Conservation (phyloP, 2,888 invertebrate genomes). For the Drosophila ustulata region DNA sequence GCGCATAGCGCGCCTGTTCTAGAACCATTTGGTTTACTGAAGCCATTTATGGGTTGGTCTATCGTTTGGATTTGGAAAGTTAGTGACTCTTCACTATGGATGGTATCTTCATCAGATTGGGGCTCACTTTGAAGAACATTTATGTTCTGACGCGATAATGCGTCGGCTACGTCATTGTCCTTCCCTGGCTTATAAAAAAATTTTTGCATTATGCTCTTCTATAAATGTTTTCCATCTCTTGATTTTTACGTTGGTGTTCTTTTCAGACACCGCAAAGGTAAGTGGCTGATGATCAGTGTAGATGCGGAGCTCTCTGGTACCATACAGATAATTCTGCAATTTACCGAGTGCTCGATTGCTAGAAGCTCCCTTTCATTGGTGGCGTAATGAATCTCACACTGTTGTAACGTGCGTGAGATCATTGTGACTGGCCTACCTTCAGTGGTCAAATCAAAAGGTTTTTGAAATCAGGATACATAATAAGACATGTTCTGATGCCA, state of each 20-base stretch:
- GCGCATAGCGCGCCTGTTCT: too few species aligned
- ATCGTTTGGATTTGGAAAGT: background rate
- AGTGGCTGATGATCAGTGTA: background rate
- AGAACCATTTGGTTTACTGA: background rate
- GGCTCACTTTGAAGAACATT: background rate
- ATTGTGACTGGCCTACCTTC: background rate
- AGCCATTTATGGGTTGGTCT: too few species aligned
- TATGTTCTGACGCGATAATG: background rate
- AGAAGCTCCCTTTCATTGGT: too few species aligned
- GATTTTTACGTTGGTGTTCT: background rate
- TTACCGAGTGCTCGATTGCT: background rate
- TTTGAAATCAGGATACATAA: slow-evolving; percentile 12
- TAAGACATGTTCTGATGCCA: slow-evolving; percentile 16
- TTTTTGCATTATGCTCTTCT: background rate
- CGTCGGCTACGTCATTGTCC: background rate
- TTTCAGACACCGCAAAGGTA: background rate
- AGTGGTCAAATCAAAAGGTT: slow-evolving; percentile 11
- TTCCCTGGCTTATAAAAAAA: background rate
- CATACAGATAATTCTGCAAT: background rate
- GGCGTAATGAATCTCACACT: background rate
- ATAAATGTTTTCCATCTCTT: background rate
- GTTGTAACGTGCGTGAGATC: slow-evolving; percentile 3
- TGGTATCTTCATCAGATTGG: background rate
- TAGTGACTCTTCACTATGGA: background rate
- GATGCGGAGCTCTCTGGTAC: slow-evolving; percentile 1